Evolutionary conservation across 2,888 invertebrate genomes (phyloP).

Genomic region (Catocala fraxini): DNA sequence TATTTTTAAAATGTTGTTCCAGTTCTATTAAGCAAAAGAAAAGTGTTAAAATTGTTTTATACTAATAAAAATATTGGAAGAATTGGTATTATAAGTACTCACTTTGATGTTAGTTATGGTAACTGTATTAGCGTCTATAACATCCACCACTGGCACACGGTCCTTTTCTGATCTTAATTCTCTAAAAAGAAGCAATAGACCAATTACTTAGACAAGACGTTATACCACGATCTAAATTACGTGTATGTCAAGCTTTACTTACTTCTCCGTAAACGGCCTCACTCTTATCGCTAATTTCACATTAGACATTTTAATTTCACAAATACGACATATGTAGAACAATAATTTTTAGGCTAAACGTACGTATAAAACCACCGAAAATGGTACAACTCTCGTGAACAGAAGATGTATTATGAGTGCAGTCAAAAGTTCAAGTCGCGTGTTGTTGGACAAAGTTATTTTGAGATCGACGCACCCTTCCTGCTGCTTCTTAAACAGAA

Average conservation of each 20-base stretch:
- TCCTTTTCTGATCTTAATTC: conserved; percentile 76
- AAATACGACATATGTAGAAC: background rate
- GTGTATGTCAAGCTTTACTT: conserved; percentile 54
- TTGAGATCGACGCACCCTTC: conserved; percentile 59
- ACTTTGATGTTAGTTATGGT: conserved; percentile 89
- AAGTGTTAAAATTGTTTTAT: no score
- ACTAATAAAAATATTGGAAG: no score
- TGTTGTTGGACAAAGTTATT: conserved; percentile 63
- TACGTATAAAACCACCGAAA: background rate
- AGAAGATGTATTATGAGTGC: conserved; percentile 35
- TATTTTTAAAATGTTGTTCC: no score
- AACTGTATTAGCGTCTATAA: conserved; percentile 81
- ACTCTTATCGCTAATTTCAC: conserved; percentile 90
- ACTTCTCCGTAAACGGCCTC: conserved; percentile 89
- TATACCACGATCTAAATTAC: conserved; percentile 4
- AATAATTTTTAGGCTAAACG: background rate
- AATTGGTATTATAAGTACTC: conserved; percentile 46
- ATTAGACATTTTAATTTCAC: conserved; percentile 81
- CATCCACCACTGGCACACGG: conserved; percentile 73
- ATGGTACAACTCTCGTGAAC: conserved; percentile 12
- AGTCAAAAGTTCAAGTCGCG: conserved; percentile 34
- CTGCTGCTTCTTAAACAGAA: conserved; percentile 47
- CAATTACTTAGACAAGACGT: background rate
- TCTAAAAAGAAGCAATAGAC: conserved; percentile 59
- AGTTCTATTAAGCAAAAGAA: no score